Conservation (phyloP, 2,797 vertebrate genomes). For the Pseudochaenichthys georgianus region DNA sequence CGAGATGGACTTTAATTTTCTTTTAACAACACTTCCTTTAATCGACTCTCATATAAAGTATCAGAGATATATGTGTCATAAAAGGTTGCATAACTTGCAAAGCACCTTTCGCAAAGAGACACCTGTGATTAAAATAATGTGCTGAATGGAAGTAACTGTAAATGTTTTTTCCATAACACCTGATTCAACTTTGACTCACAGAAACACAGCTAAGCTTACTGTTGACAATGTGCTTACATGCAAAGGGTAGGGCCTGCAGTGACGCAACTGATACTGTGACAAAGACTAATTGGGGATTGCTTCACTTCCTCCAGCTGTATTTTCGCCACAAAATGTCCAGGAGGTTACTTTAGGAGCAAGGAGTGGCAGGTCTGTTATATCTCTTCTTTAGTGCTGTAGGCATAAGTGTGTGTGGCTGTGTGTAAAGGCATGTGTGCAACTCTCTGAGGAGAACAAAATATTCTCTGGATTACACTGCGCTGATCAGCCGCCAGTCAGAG, state of each 20-base stretch:
- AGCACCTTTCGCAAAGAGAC: constrained; percentile 1
- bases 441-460: constrained; percentile 15
- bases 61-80: constrained; percentile 1
- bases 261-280: constrained; percentile 65
- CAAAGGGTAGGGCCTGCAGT: constrained; percentile 40
- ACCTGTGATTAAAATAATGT: constrained; percentile 9
- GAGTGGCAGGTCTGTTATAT: constrained; percentile 66
- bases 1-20: neutral
- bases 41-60: neutral
- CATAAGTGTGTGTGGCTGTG: constrained; percentile 14
- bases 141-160: constrained; percentile 1
- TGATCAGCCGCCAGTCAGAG: constrained; percentile 51
- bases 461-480: constrained; percentile 39
- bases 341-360: constrained; percentile 49
- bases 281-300: constrained; percentile 70
- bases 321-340: constrained; percentile 68
- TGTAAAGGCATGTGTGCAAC: constrained; percentile 22
- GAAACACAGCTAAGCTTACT: constrained; percentile 1
- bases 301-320: constrained; percentile 71
- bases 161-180: constrained; percentile 9
- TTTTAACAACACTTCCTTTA: neutral
- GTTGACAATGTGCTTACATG: constrained; percentile 6
- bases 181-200: constrained; percentile 53
- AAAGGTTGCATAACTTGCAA: constrained; percentile 29
- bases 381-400: constrained; percentile 10